Evolutionary conservation across 1,140 invertebrate genomes (phyloP), one percentile per base, ranked within the genome.

Genomic region (Drosophila punjabiensis): DNA sequence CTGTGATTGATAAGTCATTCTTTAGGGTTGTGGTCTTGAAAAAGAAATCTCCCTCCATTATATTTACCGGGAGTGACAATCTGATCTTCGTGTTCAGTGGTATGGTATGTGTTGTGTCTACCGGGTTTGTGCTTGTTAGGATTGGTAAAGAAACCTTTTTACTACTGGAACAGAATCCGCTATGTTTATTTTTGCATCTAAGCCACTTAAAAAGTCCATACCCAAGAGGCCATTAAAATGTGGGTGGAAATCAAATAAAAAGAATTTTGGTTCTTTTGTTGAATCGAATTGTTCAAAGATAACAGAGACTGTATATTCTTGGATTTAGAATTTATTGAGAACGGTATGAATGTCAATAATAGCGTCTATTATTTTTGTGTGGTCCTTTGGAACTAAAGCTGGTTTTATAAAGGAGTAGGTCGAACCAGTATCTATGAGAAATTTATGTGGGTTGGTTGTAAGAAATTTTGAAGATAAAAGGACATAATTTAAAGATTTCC

Each of bases 171-270:
- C 10, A 45, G 43, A 20, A 3, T 45, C 43, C 10, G 43, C 60
- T 35, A 62, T 35, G 60, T 48, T 35, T 48, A 62, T 62, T 62
- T 48, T 62, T 48, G 18, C 43, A 33, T 61, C 30, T 47, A 47
- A n/a, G n/a, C 11, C 47, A 16, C 43, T 62, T 33, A 35, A 48
- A 6, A 48, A 35, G 3, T 62, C 30, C 43, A 48, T 62, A 4
- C 60, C 32, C n/a, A n/a, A n/a, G n/a, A n/a, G n/a, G n/a, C n/a
- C n/a, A n/a, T n/a, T n/a, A n/a, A n/a, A n/a, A n/a, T n/a, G n/a
- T n/a, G n/a, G n/a, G n/a, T n/a, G n/a, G n/a, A n/a, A n/a, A n/a
- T n/a, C n/a, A n/a, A n/a, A n/a, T n/a, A n/a, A n/a, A n/a, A n/a
- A n/a, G n/a, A n/a, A 47, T 47, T 24, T 61, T 47, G 30, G 28